Base-by-base conservation (phyloP, 2,888 invertebrate genomes). In the Monoplex corrugatus region DNA sequence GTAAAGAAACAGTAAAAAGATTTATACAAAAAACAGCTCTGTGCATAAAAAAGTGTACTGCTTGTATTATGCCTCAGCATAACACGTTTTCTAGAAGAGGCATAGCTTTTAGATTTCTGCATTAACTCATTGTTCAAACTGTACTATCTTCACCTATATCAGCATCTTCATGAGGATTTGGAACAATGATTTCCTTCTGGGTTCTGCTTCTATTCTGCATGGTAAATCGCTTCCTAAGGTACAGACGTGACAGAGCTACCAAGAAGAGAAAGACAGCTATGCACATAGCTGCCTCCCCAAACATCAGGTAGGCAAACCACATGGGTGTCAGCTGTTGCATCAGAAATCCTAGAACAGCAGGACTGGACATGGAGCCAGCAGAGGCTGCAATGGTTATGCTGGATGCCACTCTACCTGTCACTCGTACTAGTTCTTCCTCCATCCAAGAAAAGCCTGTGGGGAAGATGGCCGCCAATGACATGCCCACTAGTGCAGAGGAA, bases 381-480 rank as follows among this genome's bases (percentile, higher is more conserved):
- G 83, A 83, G 32, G 83, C 78, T 10, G 80, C 13, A 28, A 89
- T 43, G 35, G 44, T 57, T 10, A 89, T 86, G 44, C 86, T 32
- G 40, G 88, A 89, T 0, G 87, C 50, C 35, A 88, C 72, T 1
- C 45, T 32, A 32, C 80, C 86, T 3, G 87, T 89, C 23, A 89
- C 88, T 35, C 45, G 44, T 2, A 88, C 23, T 43, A 89, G 45
- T 38, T 89, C 88, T 13, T 87, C 57, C 57, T 88, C 88, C 43
- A 84, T 45, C 89, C 89, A 89, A 0, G 88, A 86, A 35, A 89
- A 86, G 0, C 87, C 85, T 19, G 86, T 78, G 40, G 89, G 87
- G 40, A 88, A 89, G 28, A 89, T 68, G 57, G 63, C 88, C 0
- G 96, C 95, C 92, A 96, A 93, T 5, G 96, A 95, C 19, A 95